Evolutionary conservation across 2,888 invertebrate species (phyloP).

Genomic region (Alitta virens): DNA sequence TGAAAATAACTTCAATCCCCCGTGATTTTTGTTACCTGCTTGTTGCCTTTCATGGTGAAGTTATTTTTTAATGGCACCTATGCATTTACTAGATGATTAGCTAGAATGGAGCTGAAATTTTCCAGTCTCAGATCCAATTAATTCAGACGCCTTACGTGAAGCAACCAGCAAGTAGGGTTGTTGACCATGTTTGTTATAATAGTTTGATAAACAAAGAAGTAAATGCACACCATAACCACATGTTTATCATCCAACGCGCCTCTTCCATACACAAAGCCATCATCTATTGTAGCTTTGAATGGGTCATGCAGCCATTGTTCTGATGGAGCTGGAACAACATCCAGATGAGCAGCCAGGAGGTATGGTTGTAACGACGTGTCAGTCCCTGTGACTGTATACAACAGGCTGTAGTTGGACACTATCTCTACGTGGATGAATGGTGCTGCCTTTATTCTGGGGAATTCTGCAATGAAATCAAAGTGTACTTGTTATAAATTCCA

Average conservation of each 20-base stretch:
- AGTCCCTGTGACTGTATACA: constrained; percentile 57
- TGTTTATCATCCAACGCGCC: constrained; percentile 61
- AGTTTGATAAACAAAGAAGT: too few species aligned
- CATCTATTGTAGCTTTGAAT: constrained; percentile 57
- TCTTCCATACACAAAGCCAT: constrained; percentile 60
- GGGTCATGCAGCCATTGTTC: constrained; percentile 53
- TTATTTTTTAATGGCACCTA: too few species aligned
- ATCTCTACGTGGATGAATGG: constrained; percentile 27
- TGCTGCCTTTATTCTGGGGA: neutral
- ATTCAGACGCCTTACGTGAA: too few species aligned
- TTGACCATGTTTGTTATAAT: too few species aligned
- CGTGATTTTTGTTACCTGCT: too few species aligned
- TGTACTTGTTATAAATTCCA: too few species aligned
- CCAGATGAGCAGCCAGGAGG: constrained; percentile 60
- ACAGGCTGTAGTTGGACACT: constrained; percentile 56
- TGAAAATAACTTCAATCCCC: too few species aligned
- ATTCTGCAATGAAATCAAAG: neutral
- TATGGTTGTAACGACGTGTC: constrained; percentile 56
- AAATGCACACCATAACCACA: constrained; percentile 57
- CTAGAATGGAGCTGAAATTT: too few species aligned
- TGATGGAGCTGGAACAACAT: constrained; percentile 58
- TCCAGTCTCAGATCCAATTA: too few species aligned
- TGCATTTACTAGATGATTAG: too few species aligned
- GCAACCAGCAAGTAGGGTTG: too few species aligned
- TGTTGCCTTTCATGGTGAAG: too few species aligned